Conservation (phyloP, 2,888 invertebrate species). For the Nephrotoma guestfalica region DNA sequence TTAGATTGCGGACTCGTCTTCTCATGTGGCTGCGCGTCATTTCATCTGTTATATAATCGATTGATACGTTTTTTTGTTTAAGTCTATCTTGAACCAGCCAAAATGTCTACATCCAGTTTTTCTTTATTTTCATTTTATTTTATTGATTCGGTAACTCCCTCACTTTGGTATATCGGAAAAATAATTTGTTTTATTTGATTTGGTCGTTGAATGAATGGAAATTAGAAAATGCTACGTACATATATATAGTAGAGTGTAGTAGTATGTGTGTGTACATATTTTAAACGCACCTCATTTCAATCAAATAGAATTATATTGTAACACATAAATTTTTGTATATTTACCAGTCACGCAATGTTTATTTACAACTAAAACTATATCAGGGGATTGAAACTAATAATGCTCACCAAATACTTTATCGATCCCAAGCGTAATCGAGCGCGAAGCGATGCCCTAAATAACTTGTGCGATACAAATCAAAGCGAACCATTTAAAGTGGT, state of each 20-base stretch:
- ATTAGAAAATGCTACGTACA: background rate
- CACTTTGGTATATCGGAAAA: background rate
- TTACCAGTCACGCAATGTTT: background rate
- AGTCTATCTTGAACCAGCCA: background rate
- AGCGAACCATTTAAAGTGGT: background rate
- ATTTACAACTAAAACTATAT: background rate
- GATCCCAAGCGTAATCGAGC: background rate
- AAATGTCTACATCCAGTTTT: background rate
- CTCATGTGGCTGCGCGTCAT: background rate
- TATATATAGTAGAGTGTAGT: background rate
- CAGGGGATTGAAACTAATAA: background rate
- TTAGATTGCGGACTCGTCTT: background rate
- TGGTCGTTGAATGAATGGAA: background rate
- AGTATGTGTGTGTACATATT: background rate
- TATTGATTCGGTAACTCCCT: background rate
- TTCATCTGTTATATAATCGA: background rate
- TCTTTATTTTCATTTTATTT: background rate
- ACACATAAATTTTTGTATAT: background rate
- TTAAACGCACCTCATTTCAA: background rate
- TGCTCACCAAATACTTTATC: background rate
- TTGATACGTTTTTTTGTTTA: background rate
- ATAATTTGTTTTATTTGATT: background rate
- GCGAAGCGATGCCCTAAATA: background rate
- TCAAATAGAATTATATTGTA: background rate
- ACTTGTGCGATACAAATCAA: background rate